Percentiles rank a stretch among this genome's conserved stretches.
These are phyloP conservation scores for Ornithorhynchus anatinus DNA, from an alignment of 2,113 vertebrate species.

Conservation along the genomic window DNA sequence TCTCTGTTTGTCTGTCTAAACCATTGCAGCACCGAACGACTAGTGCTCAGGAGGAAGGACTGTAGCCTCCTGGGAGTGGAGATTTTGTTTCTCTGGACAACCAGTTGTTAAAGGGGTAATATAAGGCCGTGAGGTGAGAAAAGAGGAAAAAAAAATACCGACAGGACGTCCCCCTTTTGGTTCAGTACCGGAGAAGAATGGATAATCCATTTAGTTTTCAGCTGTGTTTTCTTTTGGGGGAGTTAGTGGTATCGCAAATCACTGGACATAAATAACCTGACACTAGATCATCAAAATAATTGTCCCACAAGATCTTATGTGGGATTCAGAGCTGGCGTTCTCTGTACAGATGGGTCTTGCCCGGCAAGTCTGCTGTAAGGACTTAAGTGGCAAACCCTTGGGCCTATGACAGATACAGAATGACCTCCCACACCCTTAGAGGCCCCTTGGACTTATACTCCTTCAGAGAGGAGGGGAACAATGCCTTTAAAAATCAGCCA, in stretches of 20 bases:
- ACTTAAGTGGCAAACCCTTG: no score
- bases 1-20: background rate
- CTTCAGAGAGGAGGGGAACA: no score
- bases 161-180: background rate
- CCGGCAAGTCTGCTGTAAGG: background rate
- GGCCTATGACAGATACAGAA: no score
- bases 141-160: background rate
- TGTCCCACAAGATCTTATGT: background rate
- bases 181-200: slow-evolving; percentile 10
- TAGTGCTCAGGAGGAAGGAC: background rate
- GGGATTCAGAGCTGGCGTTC: background rate
- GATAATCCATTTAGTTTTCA: slow-evolving; percentile 22
- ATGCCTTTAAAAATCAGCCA: no score
- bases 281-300: background rate
- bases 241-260: background rate
- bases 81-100: slow-evolving; percentile 37
- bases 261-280: background rate
- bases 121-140: background rate
- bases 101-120: slow-evolving; percentile 42
- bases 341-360: background rate
- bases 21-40: background rate
- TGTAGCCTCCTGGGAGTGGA: background rate
- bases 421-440: no score
- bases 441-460: no score
- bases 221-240: background rate